Base-by-base conservation (phyloP, 1,140 invertebrate genomes). In the Aphelenchoides avenae region DNA sequence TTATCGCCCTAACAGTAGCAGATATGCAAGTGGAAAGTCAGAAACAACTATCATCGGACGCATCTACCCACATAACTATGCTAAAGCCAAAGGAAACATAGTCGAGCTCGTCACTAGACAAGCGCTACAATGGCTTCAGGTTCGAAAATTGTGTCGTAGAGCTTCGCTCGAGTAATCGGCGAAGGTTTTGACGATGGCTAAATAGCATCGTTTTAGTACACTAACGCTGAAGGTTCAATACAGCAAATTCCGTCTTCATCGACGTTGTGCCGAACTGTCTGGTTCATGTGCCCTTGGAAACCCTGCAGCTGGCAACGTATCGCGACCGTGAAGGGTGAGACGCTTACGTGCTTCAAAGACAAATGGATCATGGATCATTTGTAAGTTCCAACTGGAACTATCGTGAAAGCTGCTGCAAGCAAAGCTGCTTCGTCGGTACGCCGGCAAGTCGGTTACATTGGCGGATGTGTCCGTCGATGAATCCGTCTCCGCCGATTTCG, bases 161-260 rank as follows among this genome's bases (percentile, higher is more conserved):
- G 5, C 34, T 36, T 13, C 13, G 18, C 13, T n/a, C 4, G 26
- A 18, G 1, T 47, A n/a, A n/a, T n/a, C n/a, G n/a, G n/a, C n/a
- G n/a, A 18, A 47, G 34, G 42, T 5, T 26, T 26, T 1, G 1
- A 11, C 5, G 30, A 22, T n/a, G 15, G 34, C 5, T 13, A 39
- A 15, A 51, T 20, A 7, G 24, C 37, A 33, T 46, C 18, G 36
- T 62, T 77, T 20, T 62, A 78, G 64, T 78, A 76, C 51, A 31
- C 70, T 48, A 76, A 75, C 6, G 31, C 76, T n/a, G n/a, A 9
- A 57, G 66, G 18, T 51, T 79, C 9, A 61, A 71, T 5, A 71
- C 77, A 13, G 53, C 78, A 11, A 72, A 76, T n/a, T 61, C 79
- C 31, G 76, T 79, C 54, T 52, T 79, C n/a, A 52, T 79, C 18